Evolutionary conservation across 1,140 invertebrate species (phyloP).

Genomic region (Ceratina calcarata): DNA sequence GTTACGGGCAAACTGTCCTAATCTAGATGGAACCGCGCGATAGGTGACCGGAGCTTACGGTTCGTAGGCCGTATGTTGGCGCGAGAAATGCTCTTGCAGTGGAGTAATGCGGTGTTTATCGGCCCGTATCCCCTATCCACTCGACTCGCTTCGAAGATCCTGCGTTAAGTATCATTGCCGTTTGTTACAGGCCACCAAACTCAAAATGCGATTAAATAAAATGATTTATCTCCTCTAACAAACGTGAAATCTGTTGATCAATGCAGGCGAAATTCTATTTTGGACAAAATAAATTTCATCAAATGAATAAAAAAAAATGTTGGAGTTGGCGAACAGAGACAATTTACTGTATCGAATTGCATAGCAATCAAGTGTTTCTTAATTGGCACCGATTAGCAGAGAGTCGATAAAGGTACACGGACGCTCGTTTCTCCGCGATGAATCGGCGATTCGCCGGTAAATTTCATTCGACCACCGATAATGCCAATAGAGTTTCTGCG

Average conservation of each 20-base stretch:
- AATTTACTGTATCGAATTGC: neutral
- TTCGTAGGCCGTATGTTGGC: constrained; percentile 59
- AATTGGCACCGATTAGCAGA: neutral
- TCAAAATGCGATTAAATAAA: no score
- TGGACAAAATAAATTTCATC: no score
- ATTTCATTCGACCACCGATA: constrained; percentile 28
- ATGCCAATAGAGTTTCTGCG: constrained; percentile 25
- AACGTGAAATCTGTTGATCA: no score
- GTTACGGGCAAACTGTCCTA: constrained; percentile 53
- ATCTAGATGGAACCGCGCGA: constrained; percentile 61
- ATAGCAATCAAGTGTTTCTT: neutral
- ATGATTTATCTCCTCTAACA: no score
- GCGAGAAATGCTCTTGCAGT: constrained; percentile 69
- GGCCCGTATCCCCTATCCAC: constrained; percentile 70
- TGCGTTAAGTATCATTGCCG: constrained; percentile 63
- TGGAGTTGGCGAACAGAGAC: neutral
- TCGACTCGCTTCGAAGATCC: constrained; percentile 57
- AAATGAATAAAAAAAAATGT: neutral
- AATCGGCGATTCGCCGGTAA: constrained; percentile 22
- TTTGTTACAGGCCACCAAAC: constrained; percentile 61
- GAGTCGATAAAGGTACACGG: neutral
- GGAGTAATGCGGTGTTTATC: constrained; percentile 77
- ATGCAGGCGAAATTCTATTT: no score
- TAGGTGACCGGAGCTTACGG: constrained; percentile 66
- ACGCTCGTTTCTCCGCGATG: neutral